Evolutionary conservation across 1,140 invertebrate species (phyloP).

Genomic region (Atta cephalotes): DNA sequence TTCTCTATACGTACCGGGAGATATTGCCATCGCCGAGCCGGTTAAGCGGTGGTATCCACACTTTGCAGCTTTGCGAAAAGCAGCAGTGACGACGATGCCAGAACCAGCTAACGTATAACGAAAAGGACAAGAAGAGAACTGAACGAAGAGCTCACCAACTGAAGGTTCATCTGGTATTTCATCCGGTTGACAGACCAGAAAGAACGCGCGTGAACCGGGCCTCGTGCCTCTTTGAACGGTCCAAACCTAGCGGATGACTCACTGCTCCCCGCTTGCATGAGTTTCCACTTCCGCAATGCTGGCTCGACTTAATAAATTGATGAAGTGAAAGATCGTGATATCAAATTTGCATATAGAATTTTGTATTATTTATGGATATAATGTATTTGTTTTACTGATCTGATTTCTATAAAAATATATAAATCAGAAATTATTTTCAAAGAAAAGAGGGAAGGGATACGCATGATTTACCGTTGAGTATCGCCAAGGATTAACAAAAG

Average conservation of each 20-base stretch:
- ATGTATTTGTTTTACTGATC: neutral
- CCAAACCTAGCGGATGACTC: constrained; percentile 2
- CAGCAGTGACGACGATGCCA: constrained; percentile 25
- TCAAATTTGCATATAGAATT: neutral
- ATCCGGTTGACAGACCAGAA: constrained; percentile 56
- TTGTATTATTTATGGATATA: neutral
- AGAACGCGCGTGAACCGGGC: neutral
- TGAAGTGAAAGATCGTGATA: neutral
- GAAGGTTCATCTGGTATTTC: constrained; percentile 5
- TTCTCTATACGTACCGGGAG: constrained; percentile 73
- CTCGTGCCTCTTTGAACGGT: neutral
- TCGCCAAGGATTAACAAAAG: neutral
- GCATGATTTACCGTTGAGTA: neutral
- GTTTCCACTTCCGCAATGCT: constrained; percentile 29
- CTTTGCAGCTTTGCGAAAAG: constrained; percentile 46
- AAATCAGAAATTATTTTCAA: neutral
- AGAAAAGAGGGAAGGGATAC: neutral
- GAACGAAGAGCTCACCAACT: neutral
- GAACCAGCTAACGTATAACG: constrained; percentile 39
- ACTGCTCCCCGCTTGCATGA: neutral
- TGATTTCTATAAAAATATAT: neutral
- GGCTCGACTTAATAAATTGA: neutral
- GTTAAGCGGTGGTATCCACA: constrained; percentile 53
- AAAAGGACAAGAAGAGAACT: constrained; percentile 18
- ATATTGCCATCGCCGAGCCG: constrained; percentile 63